Conservation (phyloP, 2,113 vertebrate genomes). For the Stercorarius parasiticus region DNA sequence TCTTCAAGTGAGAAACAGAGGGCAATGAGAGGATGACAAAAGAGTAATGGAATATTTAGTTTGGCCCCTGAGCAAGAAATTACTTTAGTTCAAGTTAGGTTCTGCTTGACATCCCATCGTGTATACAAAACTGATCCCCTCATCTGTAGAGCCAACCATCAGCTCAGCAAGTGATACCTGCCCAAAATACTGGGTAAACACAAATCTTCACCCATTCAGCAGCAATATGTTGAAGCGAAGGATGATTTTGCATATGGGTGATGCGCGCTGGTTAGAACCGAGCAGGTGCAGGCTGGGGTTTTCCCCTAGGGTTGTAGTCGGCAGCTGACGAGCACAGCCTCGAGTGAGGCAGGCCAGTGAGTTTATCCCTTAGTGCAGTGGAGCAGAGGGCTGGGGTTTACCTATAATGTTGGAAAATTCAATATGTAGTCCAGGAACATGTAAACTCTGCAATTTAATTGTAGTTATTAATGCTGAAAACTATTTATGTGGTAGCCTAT, state of each 20-base stretch:
- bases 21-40: neutral
- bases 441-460: neutral
- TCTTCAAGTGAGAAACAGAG: neutral
- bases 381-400: neutral
- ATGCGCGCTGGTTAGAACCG: neutral
- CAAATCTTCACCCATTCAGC: neutral
- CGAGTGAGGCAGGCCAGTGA: neutral
- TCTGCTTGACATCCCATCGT: neutral
- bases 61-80: neutral
- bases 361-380: neutral
- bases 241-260: neutral
- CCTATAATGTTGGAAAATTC: neutral
- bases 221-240: rapidly evolving
- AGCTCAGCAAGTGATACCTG: neutral
- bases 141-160: neutral
- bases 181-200: neutral
- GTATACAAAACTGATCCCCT: neutral
- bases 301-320: neutral
- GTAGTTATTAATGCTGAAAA: neutral
- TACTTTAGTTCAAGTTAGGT: neutral
- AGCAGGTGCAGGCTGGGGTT: neutral
- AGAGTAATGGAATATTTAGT: neutral
- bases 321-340: neutral
- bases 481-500: neutral
- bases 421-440: neutral